Evolutionary conservation across 2,797 vertebrate species (phyloP), one percentile per base, ranked within the genome.

Genomic region (Scomberomorus guttatus): DNA sequence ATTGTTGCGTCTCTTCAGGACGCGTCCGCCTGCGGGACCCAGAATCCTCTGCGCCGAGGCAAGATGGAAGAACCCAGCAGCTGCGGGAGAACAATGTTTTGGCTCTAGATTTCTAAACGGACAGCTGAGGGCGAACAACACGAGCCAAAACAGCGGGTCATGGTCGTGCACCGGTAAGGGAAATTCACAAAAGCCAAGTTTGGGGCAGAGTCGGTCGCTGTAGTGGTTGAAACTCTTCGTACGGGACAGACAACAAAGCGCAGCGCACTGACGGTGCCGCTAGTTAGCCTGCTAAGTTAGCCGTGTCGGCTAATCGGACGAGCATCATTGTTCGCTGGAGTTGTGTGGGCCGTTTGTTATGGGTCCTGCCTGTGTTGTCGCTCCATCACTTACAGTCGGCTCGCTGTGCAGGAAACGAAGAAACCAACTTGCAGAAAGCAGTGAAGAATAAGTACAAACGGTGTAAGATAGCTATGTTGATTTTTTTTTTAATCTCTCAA

Each of bases 31-130:
- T 77, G 66, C 67, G 25, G 72, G 80, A 93, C 95, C 96, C 95
- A 96, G 75, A 96, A 95, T 96, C 81, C 96, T 72, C 81, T 84
- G 95, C 96, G 96, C 90, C 69, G 84, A 93, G 91, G 82, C 94
- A 96, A 96, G 92, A 96, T 96, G 96, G 95, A 95, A 92, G 95
- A 95, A 83, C 90, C 86, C 94, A 94, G 95, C 93, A 92, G 93
- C 94, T 93, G 95, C 92, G 77, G 87, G 94, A 94, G 94, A 94
- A 95, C 95, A 95, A 95, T 96, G 93, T 96, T 95, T 94, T 90
- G 95, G 89, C 91, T 94, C 66, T 96, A 94, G 93, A 87, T 74
- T 68, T 59, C 34, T 68, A 92, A 92, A 88, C 83, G 87, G 79
- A 89, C 88, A 46, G 84, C 86, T 71, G 86, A 90, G 83, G 89